These are phyloP conservation scores for Eublepharis macularius DNA, from an alignment of 2,113 vertebrate genomes.

Conservation along the genomic window DNA sequence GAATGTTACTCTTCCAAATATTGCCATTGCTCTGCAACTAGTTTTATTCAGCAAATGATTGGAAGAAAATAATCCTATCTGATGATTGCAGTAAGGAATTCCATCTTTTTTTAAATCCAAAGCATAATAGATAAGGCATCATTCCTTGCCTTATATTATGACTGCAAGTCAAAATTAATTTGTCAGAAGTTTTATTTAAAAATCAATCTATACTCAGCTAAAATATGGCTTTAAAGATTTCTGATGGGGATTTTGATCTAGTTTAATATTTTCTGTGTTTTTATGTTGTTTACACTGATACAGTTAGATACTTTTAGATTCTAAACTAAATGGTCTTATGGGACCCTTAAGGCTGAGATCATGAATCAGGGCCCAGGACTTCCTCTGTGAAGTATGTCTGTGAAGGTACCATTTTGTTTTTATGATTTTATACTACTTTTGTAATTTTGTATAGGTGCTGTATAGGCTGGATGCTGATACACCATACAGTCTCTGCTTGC, in stretches of 20 bases:
- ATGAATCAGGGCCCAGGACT: too few species aligned
- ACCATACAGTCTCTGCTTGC: background rate
- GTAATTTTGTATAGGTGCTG: background rate
- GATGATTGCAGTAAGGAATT: fast-evolving
- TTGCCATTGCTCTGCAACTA: background rate
- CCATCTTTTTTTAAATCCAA: too few species aligned
- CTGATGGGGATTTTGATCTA: too few species aligned
- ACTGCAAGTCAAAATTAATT: background rate
- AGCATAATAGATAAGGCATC: background rate
- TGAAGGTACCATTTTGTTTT: background rate
- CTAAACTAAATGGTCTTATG: too few species aligned
- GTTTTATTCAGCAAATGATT: background rate
- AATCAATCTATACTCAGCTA: too few species aligned
- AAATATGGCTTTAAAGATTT: too few species aligned
- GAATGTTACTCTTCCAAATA: background rate
- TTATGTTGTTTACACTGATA: too few species aligned
- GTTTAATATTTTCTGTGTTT: too few species aligned
- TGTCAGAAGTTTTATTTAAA: background rate
- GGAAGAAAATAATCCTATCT: background rate
- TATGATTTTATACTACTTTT: background rate
- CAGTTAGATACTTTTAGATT: too few species aligned
- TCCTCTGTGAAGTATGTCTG: too few species aligned
- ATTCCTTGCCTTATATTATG: too few species aligned
- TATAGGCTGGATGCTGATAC: background rate
- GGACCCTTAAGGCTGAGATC: too few species aligned